Evolutionary conservation across 2,888 invertebrate species (phyloP).

Genomic region (Hirtodrosophila duncani): DNA sequence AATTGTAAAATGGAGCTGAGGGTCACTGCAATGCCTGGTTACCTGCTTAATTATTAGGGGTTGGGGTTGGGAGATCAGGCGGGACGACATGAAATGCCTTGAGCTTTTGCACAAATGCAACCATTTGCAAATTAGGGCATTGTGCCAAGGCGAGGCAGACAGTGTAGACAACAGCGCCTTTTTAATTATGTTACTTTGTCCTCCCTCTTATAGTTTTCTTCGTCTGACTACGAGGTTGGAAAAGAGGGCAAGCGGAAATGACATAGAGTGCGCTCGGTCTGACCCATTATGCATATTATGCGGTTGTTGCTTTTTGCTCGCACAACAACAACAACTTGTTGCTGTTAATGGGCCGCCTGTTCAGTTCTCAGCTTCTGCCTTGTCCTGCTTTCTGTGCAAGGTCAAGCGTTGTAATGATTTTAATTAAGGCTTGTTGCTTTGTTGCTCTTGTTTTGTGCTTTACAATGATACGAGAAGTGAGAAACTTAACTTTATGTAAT

Average conservation of each 20-base stretch:
- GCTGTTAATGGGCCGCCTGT: constrained; percentile 13
- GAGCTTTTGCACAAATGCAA: constrained; percentile 27
- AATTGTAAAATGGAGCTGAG: constrained; percentile 35
- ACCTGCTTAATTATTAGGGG: constrained; percentile 64
- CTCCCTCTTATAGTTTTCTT: constrained; percentile 11
- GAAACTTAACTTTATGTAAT: no score
- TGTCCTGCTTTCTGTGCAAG: constrained; percentile 21
- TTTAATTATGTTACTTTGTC: constrained; percentile 46
- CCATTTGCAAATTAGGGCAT: constrained; percentile 37
- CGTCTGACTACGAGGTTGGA: constrained; percentile 14
- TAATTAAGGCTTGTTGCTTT: constrained; percentile 36
- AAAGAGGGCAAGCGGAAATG: constrained; percentile 13
- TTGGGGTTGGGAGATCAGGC: constrained; percentile 42
- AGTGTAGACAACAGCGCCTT: constrained; percentile 33
- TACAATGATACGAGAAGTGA: no score
- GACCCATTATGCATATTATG: constrained; percentile 22
- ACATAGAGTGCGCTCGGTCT: constrained; percentile 27
- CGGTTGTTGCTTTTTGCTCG: constrained; percentile 9
- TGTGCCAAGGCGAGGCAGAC: constrained; percentile 26
- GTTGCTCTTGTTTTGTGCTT: constrained; percentile 17
- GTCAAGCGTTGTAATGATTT: constrained; percentile 50
- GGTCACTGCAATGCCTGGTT: constrained; percentile 26
- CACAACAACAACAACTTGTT: constrained; percentile 38
- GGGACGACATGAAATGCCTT: constrained; percentile 14
- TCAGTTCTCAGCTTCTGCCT: constrained; percentile 4